phyloP scores from a whole-genome alignment of 2,113 vertebrate species.

The Mormoops blainvillei region DNA sequence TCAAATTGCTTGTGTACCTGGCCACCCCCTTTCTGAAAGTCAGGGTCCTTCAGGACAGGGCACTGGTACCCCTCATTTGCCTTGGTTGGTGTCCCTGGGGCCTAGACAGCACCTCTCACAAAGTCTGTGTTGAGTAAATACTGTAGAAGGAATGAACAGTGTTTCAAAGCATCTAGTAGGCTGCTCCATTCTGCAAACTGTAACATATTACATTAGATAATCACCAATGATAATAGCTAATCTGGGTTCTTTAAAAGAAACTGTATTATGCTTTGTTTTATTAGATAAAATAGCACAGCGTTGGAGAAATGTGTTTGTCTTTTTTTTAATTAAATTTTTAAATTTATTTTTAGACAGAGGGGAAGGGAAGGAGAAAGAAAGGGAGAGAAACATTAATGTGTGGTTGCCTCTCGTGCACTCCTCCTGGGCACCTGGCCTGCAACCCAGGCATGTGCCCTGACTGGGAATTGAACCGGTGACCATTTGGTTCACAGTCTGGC shows the following conservation, averaged over 20 bases:
- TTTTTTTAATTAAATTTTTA: too few species aligned
- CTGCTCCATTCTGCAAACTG: neutral
- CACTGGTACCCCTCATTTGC: neutral
- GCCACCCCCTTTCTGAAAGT: neutral
- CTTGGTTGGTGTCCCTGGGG: neutral
- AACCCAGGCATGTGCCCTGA: too few species aligned
- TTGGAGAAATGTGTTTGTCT: constrained; percentile 56
- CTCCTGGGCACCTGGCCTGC: too few species aligned
- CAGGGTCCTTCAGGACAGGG: neutral
- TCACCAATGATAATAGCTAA: neutral
- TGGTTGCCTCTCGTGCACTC: too few species aligned
- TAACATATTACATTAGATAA: neutral
- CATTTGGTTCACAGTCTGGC: too few species aligned
- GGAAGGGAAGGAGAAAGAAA: too few species aligned
- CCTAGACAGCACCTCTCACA: neutral
- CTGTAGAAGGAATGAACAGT: neutral
- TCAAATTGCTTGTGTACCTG: neutral
- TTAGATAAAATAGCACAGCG: constrained; percentile 53
- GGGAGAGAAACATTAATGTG: too few species aligned
- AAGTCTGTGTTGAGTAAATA: neutral
- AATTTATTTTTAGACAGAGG: too few species aligned
- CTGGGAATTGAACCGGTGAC: too few species aligned
- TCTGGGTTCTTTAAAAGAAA: constrained; percentile 44
- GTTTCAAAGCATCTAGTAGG: neutral
- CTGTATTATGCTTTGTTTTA: constrained; percentile 46